Evolutionary conservation across 2,888 invertebrate species (phyloP).

Genomic region (Ormyrus rosae): DNA sequence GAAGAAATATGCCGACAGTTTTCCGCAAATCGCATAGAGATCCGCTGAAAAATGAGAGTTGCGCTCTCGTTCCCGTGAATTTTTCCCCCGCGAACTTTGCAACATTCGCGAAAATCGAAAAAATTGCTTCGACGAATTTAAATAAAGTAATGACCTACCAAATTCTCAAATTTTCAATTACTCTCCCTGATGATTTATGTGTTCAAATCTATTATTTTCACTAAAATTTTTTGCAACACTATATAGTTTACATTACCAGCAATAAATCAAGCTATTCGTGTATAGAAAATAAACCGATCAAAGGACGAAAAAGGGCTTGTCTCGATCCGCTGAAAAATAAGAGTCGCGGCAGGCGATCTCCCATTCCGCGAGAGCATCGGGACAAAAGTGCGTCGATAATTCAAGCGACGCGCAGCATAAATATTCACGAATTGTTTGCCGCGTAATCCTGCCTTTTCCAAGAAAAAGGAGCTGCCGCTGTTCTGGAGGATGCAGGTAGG

Average conservation of each 20-base stretch:
- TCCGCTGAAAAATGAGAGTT: conserved; percentile 51
- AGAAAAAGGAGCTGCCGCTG: not conserved
- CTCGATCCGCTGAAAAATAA: conserved; percentile 42
- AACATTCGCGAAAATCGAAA: conserved; percentile 34
- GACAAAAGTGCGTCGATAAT: conserved; percentile 33
- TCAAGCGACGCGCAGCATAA: conserved; percentile 37
- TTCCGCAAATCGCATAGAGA: conserved; percentile 47
- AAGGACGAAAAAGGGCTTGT: not conserved
- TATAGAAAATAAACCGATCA: too few species aligned
- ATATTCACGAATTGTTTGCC: conserved; percentile 33
- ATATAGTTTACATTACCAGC: too few species aligned
- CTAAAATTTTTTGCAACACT: too few species aligned
- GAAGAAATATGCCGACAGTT: conserved; percentile 55
- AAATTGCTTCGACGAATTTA: conserved; percentile 37
- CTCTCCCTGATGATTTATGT: too few species aligned
- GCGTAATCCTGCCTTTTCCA: not conserved
- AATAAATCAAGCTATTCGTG: too few species aligned
- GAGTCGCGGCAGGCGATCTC: conserved; percentile 2
- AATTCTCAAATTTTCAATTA: not conserved
- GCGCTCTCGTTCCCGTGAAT: conserved; percentile 17
- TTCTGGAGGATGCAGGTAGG: not conserved
- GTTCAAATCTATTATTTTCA: too few species aligned
- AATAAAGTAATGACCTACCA: conserved; percentile 38
- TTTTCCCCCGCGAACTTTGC: conserved; percentile 27
- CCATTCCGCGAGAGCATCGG: not conserved